Conservation (phyloP, 2,888 invertebrate genomes). For the Hirtodrosophila duncani region DNA sequence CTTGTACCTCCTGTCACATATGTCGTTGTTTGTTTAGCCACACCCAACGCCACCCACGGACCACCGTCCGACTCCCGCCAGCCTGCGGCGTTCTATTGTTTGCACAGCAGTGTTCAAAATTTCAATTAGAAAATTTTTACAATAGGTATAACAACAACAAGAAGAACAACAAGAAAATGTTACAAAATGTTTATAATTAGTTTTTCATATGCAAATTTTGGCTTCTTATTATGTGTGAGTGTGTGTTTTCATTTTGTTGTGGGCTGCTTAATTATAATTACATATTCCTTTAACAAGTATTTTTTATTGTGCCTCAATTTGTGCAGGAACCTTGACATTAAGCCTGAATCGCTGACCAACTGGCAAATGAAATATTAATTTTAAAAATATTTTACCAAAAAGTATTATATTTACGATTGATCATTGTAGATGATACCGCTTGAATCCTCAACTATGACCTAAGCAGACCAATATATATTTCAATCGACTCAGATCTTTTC, state of each 20-base stretch:
- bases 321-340: slow-evolving; percentile 32
- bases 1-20: slow-evolving; percentile 37
- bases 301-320: slow-evolving; percentile 28
- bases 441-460: too few species aligned
- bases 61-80: slow-evolving; percentile 16
- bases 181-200: slow-evolving; percentile 66
- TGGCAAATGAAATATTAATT: slow-evolving; percentile 5
- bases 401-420: too few species aligned
- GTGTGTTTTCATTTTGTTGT: slow-evolving; percentile 24
- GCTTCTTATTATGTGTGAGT: slow-evolving; percentile 14
- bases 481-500: too few species aligned
- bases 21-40: slow-evolving; percentile 60
- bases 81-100: slow-evolving; percentile 38
- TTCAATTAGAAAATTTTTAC: slow-evolving; percentile 52
- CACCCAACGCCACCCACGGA: slow-evolving; percentile 33
- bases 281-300: too few species aligned
- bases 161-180: slow-evolving; percentile 29
- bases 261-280: slow-evolving; percentile 52
- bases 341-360: slow-evolving; percentile 51
- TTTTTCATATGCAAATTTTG: slow-evolving; percentile 62
- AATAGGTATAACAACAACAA: neutral
- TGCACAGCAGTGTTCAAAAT: slow-evolving; percentile 60
- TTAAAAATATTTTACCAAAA: too few species aligned
- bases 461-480: too few species aligned
- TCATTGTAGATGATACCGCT: too few species aligned